These are phyloP conservation scores for Malaclemys terrapin DNA, from an alignment of 2,113 vertebrate species.

Conservation along the genomic window DNA sequence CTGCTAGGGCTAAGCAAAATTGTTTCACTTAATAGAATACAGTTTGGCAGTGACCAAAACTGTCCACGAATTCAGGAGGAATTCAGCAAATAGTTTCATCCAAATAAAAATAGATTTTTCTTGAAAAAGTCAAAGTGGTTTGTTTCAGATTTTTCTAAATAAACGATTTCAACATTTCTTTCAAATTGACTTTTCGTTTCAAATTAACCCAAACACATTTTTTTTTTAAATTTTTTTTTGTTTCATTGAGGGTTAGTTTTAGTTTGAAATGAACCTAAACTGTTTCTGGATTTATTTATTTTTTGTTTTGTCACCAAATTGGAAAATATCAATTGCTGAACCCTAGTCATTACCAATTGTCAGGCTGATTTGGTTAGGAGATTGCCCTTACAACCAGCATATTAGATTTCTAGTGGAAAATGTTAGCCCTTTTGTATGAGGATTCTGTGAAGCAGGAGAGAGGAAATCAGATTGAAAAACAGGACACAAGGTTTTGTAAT, in stretches of 20 bases:
- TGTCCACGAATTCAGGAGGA: not conserved
- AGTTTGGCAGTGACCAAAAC: no score
- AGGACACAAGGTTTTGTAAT: fast-evolving
- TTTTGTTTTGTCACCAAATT: not conserved
- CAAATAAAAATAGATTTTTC: not conserved
- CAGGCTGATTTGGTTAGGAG: not conserved
- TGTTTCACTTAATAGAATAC: not conserved
- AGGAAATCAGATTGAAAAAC: not conserved
- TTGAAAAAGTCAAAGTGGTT: not conserved
- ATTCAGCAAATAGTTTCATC: not conserved
- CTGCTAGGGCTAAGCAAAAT: not conserved
- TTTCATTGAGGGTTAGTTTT: not conserved
- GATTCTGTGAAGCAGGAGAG: not conserved
- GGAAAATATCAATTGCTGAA: not conserved
- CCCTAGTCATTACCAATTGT: not conserved
- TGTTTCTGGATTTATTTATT: not conserved
- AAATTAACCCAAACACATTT: not conserved
- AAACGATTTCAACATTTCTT: not conserved
- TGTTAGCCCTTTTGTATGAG: fast-evolving
- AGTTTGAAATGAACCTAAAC: not conserved
- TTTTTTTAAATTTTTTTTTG: not conserved
- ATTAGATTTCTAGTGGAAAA: not conserved
- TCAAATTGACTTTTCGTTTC: not conserved
- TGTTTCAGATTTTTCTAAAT: not conserved
- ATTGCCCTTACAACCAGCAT: not conserved